These are phyloP conservation scores for Tanytarsus gracilentus DNA, from an alignment of 2,888 invertebrate genomes.

Conservation along the genomic window DNA sequence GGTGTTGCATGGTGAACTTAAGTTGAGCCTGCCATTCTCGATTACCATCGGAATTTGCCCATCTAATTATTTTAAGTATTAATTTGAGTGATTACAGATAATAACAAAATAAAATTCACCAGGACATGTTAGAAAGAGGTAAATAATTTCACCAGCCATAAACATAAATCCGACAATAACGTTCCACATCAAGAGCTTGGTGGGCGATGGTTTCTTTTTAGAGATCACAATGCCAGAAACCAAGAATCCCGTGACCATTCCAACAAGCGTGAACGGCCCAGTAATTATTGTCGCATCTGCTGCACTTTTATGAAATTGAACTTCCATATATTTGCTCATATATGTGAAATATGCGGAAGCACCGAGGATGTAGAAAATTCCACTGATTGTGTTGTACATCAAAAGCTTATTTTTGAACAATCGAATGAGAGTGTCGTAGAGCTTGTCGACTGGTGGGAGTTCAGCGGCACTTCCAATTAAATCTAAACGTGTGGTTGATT, in stretches of 20 bases:
- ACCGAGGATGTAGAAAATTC: constrained; percentile 55
- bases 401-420: constrained; percentile 56
- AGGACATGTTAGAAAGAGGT: constrained; percentile 50
- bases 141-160: constrained; percentile 46
- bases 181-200: constrained; percentile 53
- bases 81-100: constrained; percentile 31
- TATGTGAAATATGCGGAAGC: constrained; percentile 60
- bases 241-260: constrained; percentile 53
- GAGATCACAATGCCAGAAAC: constrained; percentile 52
- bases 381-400: constrained; percentile 55
- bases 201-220: constrained; percentile 50
- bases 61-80: constrained; percentile 19
- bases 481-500: not conserved
- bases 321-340: constrained; percentile 65
- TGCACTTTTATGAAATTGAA: constrained; percentile 58
- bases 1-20: constrained; percentile 48
- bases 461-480: constrained; percentile 3
- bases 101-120: constrained; percentile 33
- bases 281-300: constrained; percentile 57
- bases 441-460: constrained; percentile 41
- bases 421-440: constrained; percentile 50
- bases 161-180: constrained; percentile 50
- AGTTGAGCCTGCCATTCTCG: constrained; percentile 42
- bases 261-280: constrained; percentile 51
- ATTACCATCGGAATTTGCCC: constrained; percentile 8